Base-by-base conservation (phyloP, 2,797 vertebrate genomes). In the Vireo griseus region DNA sequence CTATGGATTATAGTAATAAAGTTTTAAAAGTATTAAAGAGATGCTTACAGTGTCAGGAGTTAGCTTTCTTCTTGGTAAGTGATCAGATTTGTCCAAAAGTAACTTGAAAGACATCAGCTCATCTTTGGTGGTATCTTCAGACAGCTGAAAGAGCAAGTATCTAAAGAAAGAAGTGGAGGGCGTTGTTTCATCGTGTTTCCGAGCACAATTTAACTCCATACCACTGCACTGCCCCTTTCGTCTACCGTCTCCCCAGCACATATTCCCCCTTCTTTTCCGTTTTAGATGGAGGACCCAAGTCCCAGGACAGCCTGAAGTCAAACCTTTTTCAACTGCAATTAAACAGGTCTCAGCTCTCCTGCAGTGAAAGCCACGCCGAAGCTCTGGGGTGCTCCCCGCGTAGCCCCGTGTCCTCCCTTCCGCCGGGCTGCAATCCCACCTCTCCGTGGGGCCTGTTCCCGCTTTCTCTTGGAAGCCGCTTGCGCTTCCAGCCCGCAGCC, bases 121-220 rank as follows among this genome's bases (percentile, higher is more conserved):
- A 8, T 18, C 4, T 39, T 67, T 42, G 5, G 12, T 83, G 37
- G 96, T 67, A 1, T 98, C 91, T 91, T 98, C 97, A n/a, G 95
- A 95, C 10, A 98, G 90, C 35, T 96, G 89, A 73, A 96, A 97
- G 54, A 98, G 97, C 92, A 98, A 83, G 31, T 82, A 87, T 37
- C 98, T 98, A 72, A 24, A 45, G 85, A 61, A 19, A 91, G 40
- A 58, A 86, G 88, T 15, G 7, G 12, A 88, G 79, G 45, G 62
- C 11, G 31, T 37, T 29, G 24, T 72, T 65, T 22, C 21, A 10
- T 6, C 1, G 0, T 3, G 9, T 66, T 75, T 62, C 26, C 29
- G 5, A 45, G 37, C 24, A 44, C 58, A 74, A 11, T 9, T 66
- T 33, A 48, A 52, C 39, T n/a, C 28, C 0, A 0, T 17, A 10